Base-by-base conservation (phyloP, 2,797 vertebrate genomes). In the Malurus leucopterus region DNA sequence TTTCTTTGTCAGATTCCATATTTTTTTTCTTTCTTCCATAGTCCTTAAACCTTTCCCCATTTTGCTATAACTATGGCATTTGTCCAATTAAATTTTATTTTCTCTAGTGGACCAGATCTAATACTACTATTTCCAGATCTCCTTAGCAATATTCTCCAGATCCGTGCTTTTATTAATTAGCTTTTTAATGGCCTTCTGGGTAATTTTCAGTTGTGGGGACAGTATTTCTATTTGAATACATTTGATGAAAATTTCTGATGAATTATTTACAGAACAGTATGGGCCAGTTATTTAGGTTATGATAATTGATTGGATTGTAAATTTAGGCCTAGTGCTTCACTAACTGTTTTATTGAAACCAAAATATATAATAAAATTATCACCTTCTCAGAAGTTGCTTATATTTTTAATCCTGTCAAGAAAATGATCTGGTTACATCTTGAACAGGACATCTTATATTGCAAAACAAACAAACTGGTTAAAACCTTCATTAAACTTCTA, bases 281-380 rank as follows among this genome's bases (percentile, higher is more conserved):
- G n/a, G 43, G 26, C 34, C 63, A 75, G 30, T 76, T 79, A 46
- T 72, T 81, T 51, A 26, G 14, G 17, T 89, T 72, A 36, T 40
- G 53, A 55, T 63, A 67, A 50, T 30, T 62, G 47, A 68, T 3
- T 13, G 5, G 19, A 46, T 16, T 83, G 59, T 19, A 71, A 72
- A 87, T 75, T 83, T 78, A 87, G 55, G 41, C 46, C 49, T 69
- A 53, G 29, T 62, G 26, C 50, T 91, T 88, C 55, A 38, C 18
- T 62, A 63, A 59, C 38, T 90, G 36, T 71, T 90, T 90, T 80
- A 74, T 0, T 75, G 82, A 80, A 89, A 57, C 22, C 23, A 24
- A 86, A 53, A 81, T 77, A 63, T 50, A n/a, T 43, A 53, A 79
- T 81, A 72, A 94, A 94, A 91, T 85, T 69, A 83, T 57, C 69